Base-by-base conservation (phyloP, 2,113 vertebrate species). In the Grallaria varia region DNA sequence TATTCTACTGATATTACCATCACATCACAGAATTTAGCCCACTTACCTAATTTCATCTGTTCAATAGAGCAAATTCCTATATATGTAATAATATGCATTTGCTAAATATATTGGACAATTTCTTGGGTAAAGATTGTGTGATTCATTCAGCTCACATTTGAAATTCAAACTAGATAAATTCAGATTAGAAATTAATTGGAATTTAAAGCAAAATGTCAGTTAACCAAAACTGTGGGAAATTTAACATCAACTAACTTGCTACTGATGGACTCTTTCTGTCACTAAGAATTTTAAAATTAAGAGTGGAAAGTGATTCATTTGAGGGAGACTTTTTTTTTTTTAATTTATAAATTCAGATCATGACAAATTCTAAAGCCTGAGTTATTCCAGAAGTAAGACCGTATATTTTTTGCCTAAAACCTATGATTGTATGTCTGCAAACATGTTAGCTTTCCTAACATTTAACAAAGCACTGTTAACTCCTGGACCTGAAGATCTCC, bases 101-200 rank as follows among this genome's bases (percentile, higher is more conserved):
- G 9, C 11, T 81, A 75, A 87, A 77, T 60, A 14, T 9, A 82
- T 40, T 40, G 35, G 39, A 63, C 9, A 64, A 47, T 3, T 5
- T 45, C 77, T 49, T 12, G 24, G 19, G 16, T 58, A 40, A 76
- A 90, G 4, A 42, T 30, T 47, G 31, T 40, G 13, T 0, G 0
- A 50, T 72, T 86, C 5, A 31, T 89, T 75, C 64, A 52, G 18
- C 16, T 79, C 67, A 7, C 11, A 40, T n/a, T 78, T 66, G 13
- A 82, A 73, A 4, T 35, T 47, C 33, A 60, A 76, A 76, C 15
- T 19, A 63, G 42, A 39, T 15, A 82, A 56, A 68, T 44, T 67
- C 31, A 73, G 11, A 60, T 56, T 50, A 64, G 8, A 85, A 72
- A 60, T 69, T 0, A 55, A 3, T 11, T 76, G 12, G 6, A 79